Evolutionary conservation across 2,113 vertebrate species (phyloP).

Genomic region (Pelecanoides urinatrix): DNA sequence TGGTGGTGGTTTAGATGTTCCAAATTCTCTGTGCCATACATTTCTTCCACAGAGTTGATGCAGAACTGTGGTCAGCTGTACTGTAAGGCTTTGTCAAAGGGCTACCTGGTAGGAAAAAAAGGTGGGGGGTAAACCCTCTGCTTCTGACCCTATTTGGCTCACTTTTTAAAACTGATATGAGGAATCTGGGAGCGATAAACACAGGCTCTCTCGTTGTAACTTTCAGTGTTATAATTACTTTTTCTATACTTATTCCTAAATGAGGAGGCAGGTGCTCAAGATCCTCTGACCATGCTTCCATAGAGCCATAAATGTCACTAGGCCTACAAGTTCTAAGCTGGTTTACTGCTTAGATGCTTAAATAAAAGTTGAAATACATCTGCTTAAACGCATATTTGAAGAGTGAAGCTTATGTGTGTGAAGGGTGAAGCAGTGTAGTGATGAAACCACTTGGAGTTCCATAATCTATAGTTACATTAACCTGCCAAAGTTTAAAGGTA

Average conservation of each 20-base stretch:
- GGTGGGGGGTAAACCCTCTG: neutral
- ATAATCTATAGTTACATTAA: neutral
- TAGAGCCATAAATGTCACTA: fast-evolving
- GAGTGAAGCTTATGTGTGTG: neutral
- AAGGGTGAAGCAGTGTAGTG: neutral
- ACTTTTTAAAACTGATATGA: neutral
- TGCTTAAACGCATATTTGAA: neutral
- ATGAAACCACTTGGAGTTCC: neutral
- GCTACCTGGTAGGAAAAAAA: neutral
- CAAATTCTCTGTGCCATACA: neutral
- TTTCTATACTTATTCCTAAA: neutral
- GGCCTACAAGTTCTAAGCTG: neutral
- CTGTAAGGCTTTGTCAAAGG: neutral
- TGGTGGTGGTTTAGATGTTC: neutral
- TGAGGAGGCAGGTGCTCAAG: neutral
- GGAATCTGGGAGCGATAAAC: neutral
- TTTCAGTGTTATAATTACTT: neutral
- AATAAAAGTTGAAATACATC: neutral
- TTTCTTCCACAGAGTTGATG: neutral
- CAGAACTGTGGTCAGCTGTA: neutral
- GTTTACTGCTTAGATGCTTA: neutral
- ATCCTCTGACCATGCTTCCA: neutral
- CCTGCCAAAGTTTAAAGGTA: neutral
- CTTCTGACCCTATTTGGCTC: neutral
- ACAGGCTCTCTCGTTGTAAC: neutral